Conservation (phyloP, 2,113 vertebrate genomes). For the Periophthalmus modestus region DNA sequence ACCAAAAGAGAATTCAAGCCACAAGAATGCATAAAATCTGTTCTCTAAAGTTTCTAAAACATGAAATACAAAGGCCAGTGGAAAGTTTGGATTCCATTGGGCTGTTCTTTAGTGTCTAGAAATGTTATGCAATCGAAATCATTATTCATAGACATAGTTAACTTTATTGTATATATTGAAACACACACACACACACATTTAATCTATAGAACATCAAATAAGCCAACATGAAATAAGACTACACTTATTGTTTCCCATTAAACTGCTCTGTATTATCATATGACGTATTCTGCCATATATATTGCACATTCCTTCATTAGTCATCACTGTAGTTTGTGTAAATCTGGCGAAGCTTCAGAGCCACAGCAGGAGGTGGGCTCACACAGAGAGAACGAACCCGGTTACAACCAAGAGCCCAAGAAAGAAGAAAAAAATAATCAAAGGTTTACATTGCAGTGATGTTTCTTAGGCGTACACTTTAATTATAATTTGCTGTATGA, state of each 20-base stretch:
- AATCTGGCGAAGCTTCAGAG: background rate
- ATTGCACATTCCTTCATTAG: background rate
- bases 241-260: background rate
- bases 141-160: too few relatives aligned
- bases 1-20: too few relatives aligned
- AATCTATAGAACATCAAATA: too few relatives aligned
- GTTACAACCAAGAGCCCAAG: background rate
- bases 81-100: too few relatives aligned
- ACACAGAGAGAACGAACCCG: background rate
- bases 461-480: background rate
- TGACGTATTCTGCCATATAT: background rate
- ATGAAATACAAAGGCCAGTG: too few relatives aligned
- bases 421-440: background rate
- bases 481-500: background rate
- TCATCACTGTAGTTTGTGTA: background rate
- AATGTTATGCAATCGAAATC: too few relatives aligned
- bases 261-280: background rate
- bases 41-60: too few relatives aligned
- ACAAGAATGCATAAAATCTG: too few relatives aligned
- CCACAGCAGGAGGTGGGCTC: constrained; percentile 4
- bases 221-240: too few relatives aligned
- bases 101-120: too few relatives aligned
- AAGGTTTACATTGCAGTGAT: background rate
- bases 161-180: too few relatives aligned
- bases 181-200: too few relatives aligned